Evolutionary conservation across 2,797 vertebrate species (phyloP).

Genomic region (Tadarida brasiliensis): DNA sequence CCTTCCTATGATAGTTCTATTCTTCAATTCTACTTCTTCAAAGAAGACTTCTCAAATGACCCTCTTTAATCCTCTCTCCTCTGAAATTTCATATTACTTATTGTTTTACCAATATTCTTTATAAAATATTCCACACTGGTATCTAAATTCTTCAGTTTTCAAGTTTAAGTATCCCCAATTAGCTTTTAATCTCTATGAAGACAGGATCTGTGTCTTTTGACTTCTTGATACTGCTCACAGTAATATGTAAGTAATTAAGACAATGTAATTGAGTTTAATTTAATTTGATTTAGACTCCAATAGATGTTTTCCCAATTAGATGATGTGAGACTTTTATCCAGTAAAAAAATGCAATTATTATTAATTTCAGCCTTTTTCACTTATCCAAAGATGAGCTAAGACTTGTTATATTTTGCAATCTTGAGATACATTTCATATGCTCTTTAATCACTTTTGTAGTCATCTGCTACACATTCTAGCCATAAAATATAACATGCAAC

Average conservation of each 20-base stretch:
- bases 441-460: conserved; percentile 20
- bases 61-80: neutral
- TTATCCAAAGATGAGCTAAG: conserved; percentile 34
- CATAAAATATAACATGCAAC: neutral
- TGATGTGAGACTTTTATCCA: neutral
- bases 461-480: neutral
- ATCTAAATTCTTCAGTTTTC: conserved; percentile 46
- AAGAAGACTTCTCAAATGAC: neutral
- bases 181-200: conserved; percentile 54
- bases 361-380: neutral
- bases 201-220: conserved; percentile 39
- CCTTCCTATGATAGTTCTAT: neutral
- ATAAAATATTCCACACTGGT: conserved; percentile 43
- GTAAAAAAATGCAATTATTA: conserved; percentile 45
- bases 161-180: conserved; percentile 32
- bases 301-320: conserved; percentile 52
- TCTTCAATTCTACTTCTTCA: neutral
- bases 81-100: conserved; percentile 40
- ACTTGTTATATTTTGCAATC: conserved; percentile 38
- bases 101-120: conserved; percentile 31
- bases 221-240: conserved; percentile 43
- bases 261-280: conserved; percentile 69
- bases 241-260: conserved; percentile 61
- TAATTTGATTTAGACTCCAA: conserved; percentile 60
- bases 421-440: neutral